These are phyloP conservation scores for Romanogobio albipinnatus DNA, from an alignment of 2,113 vertebrate species.

Conservation along the genomic window DNA sequence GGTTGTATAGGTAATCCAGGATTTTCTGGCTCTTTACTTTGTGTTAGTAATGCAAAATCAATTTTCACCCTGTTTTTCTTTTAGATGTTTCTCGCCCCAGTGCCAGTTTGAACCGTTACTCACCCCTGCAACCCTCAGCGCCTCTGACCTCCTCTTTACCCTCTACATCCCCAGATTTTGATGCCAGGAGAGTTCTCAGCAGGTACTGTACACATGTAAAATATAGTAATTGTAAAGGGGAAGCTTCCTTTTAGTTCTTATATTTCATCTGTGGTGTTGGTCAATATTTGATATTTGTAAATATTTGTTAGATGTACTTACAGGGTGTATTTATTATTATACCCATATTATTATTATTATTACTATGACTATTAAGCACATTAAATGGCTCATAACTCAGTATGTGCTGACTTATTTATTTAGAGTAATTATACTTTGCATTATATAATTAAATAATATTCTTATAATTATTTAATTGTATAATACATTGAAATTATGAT, in stretches of 20 bases:
- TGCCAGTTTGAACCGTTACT: constrained; percentile 92
- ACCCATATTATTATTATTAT: no score
- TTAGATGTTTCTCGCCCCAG: constrained; percentile 88
- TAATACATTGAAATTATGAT: background rate
- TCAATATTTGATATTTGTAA: background rate
- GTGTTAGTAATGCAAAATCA: background rate
- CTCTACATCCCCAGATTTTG: constrained; percentile 81
- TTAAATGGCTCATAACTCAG: background rate
- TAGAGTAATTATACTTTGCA: background rate
- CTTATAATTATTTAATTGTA: background rate
- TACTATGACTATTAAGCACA: no score
- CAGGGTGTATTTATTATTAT: no score
- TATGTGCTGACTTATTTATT: background rate
- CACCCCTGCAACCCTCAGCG: constrained; percentile 83
- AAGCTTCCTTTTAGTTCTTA: background rate
- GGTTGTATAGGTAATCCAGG: background rate
- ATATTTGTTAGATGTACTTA: background rate
- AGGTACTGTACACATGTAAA: constrained; percentile 74
- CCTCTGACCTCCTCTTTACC: constrained; percentile 78
- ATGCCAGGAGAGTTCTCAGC: constrained; percentile 85
- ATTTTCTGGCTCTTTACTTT: background rate
- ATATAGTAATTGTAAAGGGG: background rate
- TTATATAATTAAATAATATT: background rate
- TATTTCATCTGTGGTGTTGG: background rate
- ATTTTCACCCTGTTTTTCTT: background rate